Base-by-base conservation (phyloP, 1,140 invertebrate species). In the Bactericera cockerelli region DNA sequence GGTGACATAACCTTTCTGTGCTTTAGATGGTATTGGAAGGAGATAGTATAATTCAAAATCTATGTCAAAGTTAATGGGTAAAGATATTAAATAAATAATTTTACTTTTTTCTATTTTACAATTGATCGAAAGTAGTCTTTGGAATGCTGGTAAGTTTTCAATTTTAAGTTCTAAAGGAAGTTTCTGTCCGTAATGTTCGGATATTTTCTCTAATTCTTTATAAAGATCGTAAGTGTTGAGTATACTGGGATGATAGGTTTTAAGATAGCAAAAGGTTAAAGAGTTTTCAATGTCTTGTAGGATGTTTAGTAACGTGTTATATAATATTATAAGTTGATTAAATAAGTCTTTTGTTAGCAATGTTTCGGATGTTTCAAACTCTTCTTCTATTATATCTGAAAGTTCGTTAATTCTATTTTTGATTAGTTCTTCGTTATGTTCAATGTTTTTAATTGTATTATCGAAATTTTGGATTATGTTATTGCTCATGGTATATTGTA, bases 241-340 rank as follows among this genome's bases (percentile, higher is more conserved):
- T n/a, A 57, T 33, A 31, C 26, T 31, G 33, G 56, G 56, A 21
- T 57, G 56, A n/a, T 31, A 57, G 10, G 26, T 26, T 21, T 31
- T 13, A 3, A 28, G 14, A 11, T 33, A 10, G 21, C 56, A 57
- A 21, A 57, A 57, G 2, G 26, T 57, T 2, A 57, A 13, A 2
- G 56, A 25, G 14, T 26, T 57, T 22, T 57, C 24, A 11, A 57
- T 26, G 11, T 57, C 56, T 10, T 26, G 16, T 33, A 57, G 21
- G 19, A 57, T 31, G 36, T 8, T 57, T 10, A 57, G n/a, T 2
- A 57, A 11, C 6, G 16, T 22, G 26, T 26, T 56, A n/a, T 2
- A 56, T 6, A 33, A 22, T 10, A 33, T 14, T 2, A 31, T 57
- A 2, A 57, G 14, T 14, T 57, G 33, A 21, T 2, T 2, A 21